A percentile compares a stretch with the other conserved stretches of the same genome.
Conservation (phyloP, 2,888 invertebrate genomes). For the Deroplatys truncata region DNA sequence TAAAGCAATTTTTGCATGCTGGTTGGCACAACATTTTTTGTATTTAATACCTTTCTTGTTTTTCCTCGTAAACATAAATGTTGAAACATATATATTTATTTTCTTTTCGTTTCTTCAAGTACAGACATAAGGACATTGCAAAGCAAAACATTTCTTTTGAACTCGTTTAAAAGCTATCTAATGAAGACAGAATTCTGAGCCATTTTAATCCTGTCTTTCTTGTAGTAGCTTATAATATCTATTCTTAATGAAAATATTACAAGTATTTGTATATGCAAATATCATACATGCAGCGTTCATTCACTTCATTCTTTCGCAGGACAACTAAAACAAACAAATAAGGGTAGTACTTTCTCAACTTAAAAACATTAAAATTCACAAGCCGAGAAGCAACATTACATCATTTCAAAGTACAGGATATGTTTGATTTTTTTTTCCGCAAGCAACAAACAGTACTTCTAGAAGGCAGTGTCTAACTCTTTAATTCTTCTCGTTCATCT, state of each 20-base stretch:
- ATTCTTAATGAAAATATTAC: conserved; percentile 9
- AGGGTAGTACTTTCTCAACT: neutral
- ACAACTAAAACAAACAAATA: neutral
- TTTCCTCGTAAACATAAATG: neutral
- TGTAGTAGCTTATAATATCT: neutral
- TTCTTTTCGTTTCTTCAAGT: neutral
- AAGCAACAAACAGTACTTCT: neutral
- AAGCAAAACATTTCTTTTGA: neutral
- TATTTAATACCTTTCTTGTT: neutral
- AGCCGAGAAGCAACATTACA: neutral
- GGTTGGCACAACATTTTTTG: neutral
- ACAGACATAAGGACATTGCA: neutral
- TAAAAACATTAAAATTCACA: neutral
- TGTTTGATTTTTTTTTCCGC: neutral
- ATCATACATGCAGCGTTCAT: neutral
- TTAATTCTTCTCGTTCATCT: neutral
- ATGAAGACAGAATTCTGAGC: conserved; percentile 13
- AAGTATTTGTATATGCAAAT: conserved; percentile 7
- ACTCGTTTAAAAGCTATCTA: neutral
- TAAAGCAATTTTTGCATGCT: neutral
- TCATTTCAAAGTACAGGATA: neutral
- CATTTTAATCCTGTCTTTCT: neutral
- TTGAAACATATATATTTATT: neutral
- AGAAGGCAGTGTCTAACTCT: neutral
- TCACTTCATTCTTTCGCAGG: neutral